phyloP scores from a whole-genome alignment of 2,797 vertebrate species.

The Lepidocolaptes lacrymiger region DNA sequence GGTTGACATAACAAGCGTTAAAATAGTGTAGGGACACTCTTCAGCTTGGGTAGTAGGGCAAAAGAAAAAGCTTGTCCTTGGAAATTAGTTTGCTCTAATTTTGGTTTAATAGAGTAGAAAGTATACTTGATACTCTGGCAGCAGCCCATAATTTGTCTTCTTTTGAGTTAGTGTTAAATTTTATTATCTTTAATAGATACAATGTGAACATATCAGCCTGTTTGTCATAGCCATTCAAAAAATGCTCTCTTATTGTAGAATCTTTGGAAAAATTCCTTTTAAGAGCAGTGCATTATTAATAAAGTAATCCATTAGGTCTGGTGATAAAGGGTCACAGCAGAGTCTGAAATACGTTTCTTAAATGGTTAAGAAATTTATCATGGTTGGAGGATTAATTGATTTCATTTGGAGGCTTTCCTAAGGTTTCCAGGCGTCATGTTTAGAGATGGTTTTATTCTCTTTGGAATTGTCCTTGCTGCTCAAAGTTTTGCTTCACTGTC shows the following conservation, averaged over 20 bases:
- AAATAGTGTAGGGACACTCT: neutral
- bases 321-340: constrained; percentile 79
- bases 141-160: constrained; percentile 3
- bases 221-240: constrained; percentile 76
- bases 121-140: constrained; percentile 23
- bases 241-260: constrained; percentile 79
- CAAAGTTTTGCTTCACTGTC: constrained; percentile 13
- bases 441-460: constrained; percentile 51
- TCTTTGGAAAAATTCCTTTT: constrained; percentile 78
- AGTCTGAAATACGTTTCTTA: constrained; percentile 79
- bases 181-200: constrained; percentile 80
- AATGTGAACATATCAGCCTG: constrained; percentile 75
- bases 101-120: constrained; percentile 49
- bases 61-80: neutral
- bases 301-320: constrained; percentile 84
- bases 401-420: constrained; percentile 79
- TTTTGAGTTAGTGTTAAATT: constrained; percentile 69
- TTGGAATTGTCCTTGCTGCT: constrained; percentile 55
- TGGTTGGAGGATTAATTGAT: constrained; percentile 84
- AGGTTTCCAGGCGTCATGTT: constrained; percentile 72
- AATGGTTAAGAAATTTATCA: constrained; percentile 80
- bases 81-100: constrained; percentile 46
- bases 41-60: neutral
- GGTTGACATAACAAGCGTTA: neutral
- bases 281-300: constrained; percentile 85